Evolutionary conservation across 1,140 invertebrate genomes (phyloP).

Genomic region (Panagrolaimus sp.): DNA sequence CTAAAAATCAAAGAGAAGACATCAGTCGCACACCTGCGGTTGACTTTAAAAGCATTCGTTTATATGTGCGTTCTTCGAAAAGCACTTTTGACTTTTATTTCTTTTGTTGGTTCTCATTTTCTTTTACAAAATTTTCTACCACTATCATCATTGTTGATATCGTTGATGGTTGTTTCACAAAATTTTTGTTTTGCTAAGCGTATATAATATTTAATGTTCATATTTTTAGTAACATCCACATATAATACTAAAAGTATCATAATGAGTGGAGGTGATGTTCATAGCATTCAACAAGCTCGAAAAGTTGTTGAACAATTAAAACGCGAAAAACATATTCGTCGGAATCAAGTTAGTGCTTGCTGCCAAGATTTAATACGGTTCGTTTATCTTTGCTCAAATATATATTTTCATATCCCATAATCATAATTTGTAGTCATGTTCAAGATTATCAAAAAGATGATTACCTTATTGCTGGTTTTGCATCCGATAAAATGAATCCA

Average conservation of each 20-base stretch:
- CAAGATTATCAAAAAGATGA: slow-evolving; percentile 44
- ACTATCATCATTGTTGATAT: too few species aligned
- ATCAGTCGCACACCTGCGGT: too few species aligned
- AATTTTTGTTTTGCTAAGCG: too few species aligned
- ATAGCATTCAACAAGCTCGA: slow-evolving; percentile 37
- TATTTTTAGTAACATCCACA: too few species aligned
- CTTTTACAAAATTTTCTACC: neutral
- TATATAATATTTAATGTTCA: neutral
- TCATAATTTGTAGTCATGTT: slow-evolving; percentile 35
- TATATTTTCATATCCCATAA: neutral
- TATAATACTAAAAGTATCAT: neutral
- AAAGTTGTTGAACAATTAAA: slow-evolving; percentile 40
- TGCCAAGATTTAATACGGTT: slow-evolving; percentile 42
- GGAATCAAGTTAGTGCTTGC: slow-evolving; percentile 31
- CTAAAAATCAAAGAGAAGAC: too few species aligned
- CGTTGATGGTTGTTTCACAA: too few species aligned
- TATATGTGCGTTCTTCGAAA: too few species aligned
- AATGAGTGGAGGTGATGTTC: slow-evolving; percentile 39
- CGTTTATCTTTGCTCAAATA: slow-evolving; percentile 13
- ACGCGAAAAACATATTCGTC: slow-evolving; percentile 40
- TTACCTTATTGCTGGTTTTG: slow-evolving; percentile 48
- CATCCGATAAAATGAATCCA: slow-evolving; percentile 52
- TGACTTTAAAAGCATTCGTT: too few species aligned
- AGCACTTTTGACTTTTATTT: neutral
- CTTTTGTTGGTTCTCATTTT: neutral